phyloP scores from a whole-genome alignment of 2,113 vertebrate species.

The Anguilla japonica region DNA sequence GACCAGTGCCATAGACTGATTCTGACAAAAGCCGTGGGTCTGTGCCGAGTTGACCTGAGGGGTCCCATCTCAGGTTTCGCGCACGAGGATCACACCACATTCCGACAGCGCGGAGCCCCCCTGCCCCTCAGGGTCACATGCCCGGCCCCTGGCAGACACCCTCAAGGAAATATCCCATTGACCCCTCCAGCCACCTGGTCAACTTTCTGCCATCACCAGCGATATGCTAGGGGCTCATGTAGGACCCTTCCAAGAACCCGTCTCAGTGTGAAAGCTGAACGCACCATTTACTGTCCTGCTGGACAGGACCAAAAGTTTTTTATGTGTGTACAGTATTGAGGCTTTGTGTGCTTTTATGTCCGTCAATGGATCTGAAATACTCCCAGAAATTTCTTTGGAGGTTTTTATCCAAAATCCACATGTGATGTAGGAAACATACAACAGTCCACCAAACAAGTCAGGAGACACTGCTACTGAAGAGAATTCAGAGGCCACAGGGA shows the following conservation, averaged over 20 bases:
- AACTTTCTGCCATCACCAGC: background rate
- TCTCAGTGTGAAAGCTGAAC: background rate
- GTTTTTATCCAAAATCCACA: background rate
- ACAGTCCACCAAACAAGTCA: background rate
- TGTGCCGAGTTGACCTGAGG: constrained; percentile 26
- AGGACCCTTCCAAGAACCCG: background rate
- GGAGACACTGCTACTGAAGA: background rate
- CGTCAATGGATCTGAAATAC: background rate
- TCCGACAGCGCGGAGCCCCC: constrained; percentile 31
- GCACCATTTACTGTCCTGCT: background rate
- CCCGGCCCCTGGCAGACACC: constrained; percentile 26
- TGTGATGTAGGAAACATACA: background rate
- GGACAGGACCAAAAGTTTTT: background rate
- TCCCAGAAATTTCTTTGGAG: background rate
- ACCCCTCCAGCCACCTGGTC: constrained; percentile 1
- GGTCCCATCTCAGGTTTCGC: constrained; percentile 50
- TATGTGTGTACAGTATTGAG: background rate
- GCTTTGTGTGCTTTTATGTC: background rate
- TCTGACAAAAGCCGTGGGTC: constrained; percentile 7
- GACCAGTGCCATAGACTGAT: background rate
- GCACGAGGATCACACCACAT: constrained; percentile 42
- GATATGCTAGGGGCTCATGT: constrained; percentile 5
- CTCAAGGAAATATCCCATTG: background rate
- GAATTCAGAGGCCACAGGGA: background rate
- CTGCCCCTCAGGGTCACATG: constrained; percentile 20